Conservation (phyloP, 2,888 invertebrate genomes). For the Argyra leucocephala region DNA sequence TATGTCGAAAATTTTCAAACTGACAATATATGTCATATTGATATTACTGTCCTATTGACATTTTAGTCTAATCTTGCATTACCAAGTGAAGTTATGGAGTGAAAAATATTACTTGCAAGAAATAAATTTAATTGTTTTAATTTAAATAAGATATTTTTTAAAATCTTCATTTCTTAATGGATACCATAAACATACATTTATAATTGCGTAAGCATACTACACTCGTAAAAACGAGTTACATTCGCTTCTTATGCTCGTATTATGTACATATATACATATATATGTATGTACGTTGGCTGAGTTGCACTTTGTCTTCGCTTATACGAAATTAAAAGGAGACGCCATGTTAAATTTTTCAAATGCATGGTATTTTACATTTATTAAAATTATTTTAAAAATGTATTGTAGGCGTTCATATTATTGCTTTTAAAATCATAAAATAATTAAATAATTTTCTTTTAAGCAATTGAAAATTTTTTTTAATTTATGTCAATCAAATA, state of each 20-base stretch:
- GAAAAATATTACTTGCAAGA: neutral
- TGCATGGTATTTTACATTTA: too few species aligned
- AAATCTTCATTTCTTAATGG: neutral
- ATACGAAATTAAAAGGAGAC: neutral
- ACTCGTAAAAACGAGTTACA: neutral
- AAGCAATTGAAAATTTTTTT: neutral
- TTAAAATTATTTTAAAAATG: too few species aligned
- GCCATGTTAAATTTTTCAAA: neutral
- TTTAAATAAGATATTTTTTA: too few species aligned
- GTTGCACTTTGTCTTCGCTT: neutral
- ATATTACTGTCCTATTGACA: conserved; percentile 3
- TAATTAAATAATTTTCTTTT: too few species aligned
- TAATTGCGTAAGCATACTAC: neutral
- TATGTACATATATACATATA: neutral
- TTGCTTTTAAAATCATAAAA: too few species aligned
- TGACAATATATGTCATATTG: conserved; percentile 6
- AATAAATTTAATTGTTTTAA: neutral
- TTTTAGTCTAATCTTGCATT: neutral
- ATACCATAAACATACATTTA: neutral
- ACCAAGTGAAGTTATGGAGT: neutral
- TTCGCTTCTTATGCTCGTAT: neutral
- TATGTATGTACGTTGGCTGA: neutral
- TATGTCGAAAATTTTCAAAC: neutral
- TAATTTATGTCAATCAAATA: neutral
- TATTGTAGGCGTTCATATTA: too few species aligned